Evolutionary conservation across 2,888 invertebrate species (phyloP).

Genomic region (Trachelus troglodyta): DNA sequence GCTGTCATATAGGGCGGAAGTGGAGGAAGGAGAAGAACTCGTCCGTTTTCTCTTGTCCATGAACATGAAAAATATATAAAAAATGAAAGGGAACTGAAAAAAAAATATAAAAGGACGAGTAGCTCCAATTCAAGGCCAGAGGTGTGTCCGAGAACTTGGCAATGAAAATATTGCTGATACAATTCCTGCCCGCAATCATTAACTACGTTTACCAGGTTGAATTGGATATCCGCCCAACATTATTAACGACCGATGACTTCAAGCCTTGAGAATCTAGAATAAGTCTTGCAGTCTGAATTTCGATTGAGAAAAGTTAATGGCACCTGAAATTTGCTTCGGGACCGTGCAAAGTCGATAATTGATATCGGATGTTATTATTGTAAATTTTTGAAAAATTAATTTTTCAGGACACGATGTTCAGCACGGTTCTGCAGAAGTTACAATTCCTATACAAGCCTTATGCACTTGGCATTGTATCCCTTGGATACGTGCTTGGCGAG

Average conservation of each 20-base stretch:
- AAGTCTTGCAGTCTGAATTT: background rate
- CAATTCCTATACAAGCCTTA: conserved; percentile 81
- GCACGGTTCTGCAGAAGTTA: conserved; percentile 70
- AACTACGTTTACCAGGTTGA: background rate
- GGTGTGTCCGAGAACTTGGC: conserved; percentile 5
- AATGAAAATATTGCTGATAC: background rate
- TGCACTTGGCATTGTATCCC: conserved; percentile 81
- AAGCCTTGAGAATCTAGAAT: background rate
- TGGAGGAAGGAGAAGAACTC: too few relatives aligned
- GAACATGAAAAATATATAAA: background rate
- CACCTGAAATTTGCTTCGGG: background rate
- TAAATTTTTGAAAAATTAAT: background rate
- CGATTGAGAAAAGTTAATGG: background rate
- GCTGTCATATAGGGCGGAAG: background rate
- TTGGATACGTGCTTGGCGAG: conserved; percentile 88
- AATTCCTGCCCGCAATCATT: background rate
- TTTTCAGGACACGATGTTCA: conserved; percentile 57
- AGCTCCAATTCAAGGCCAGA: background rate
- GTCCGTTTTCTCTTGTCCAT: too few relatives aligned
- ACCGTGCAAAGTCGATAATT: background rate
- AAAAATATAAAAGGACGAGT: background rate
- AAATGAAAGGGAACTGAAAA: background rate
- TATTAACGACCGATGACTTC: background rate
- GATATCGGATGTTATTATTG: background rate
- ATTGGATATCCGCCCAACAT: background rate